These are phyloP conservation scores for Echinometra lucunter DNA, from an alignment of 53 echinoderm and acorn worm genomes.

Conservation along the genomic window DNA sequence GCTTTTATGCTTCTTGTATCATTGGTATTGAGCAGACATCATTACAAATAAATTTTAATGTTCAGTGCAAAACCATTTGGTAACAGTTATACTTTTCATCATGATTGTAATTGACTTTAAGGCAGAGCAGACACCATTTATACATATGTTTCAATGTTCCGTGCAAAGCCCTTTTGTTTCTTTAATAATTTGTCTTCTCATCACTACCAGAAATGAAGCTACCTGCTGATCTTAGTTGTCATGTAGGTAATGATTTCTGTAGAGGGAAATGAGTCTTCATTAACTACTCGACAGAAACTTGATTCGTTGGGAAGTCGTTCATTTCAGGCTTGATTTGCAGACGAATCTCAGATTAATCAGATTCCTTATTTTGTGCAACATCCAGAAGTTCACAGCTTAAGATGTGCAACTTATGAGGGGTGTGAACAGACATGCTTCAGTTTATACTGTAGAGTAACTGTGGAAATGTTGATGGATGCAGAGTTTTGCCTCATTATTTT, in stretches of 20 bases:
- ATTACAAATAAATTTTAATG: no score
- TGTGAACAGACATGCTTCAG: background rate
- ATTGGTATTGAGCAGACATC: background rate
- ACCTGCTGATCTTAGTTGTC: background rate
- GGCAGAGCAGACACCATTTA: background rate
- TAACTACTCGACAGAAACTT: constrained; percentile 17
- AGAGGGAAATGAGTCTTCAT: constrained; percentile 37
- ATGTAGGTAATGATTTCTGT: background rate
- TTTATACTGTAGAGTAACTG: background rate
- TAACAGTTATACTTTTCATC: no score
- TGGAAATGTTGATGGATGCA: background rate
- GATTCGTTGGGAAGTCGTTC: constrained; percentile 48
- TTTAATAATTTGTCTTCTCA: background rate
- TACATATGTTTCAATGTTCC: background rate
- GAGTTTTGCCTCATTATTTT: no score
- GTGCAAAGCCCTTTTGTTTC: background rate
- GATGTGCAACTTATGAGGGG: constrained; percentile 1
- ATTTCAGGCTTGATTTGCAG: constrained; percentile 43
- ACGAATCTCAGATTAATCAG: constrained; percentile 16
- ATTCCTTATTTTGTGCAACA: background rate
- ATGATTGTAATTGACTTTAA: no score
- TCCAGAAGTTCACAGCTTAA: background rate
- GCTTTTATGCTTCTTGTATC: background rate
- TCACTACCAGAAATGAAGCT: background rate
- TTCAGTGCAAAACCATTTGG: no score